Evolutionary conservation across 2,888 invertebrate genomes (phyloP).

Genomic region (Drosophila quasianomalipes): DNA sequence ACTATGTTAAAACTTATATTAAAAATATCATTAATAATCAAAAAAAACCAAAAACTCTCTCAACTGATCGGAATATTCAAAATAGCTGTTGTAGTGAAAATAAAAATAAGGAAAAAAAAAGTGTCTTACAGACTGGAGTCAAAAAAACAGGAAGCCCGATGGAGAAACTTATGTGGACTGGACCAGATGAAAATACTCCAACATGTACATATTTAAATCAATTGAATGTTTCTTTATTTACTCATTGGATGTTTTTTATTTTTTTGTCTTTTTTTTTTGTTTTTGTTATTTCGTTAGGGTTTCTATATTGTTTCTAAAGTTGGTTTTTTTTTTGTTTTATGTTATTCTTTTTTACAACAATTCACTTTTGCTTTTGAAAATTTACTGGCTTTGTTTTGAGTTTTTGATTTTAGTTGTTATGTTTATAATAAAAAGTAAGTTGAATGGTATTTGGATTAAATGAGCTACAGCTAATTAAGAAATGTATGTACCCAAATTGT

Average conservation of each 20-base stretch:
- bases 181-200: background rate
- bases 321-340: background rate
- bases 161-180: background rate
- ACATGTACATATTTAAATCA: background rate
- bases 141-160: background rate
- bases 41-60: background rate
- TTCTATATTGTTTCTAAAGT: constrained; percentile 11
- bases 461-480: constrained; percentile 30
- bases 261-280: background rate
- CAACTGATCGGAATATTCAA: background rate
- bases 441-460: constrained; percentile 16
- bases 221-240: constrained; percentile 14
- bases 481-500: constrained; percentile 17
- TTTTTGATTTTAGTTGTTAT: constrained; percentile 21
- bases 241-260: background rate
- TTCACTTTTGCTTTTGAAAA: constrained; percentile 18
- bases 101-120: background rate
- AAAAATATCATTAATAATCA: background rate
- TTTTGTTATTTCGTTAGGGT: constrained; percentile 10
- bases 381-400: constrained; percentile 1
- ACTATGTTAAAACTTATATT: background rate
- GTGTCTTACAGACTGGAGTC: background rate
- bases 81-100: background rate
- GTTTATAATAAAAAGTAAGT: constrained; percentile 11
- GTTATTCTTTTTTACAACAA: background rate